Evolutionary conservation across 2,797 vertebrate species (phyloP).

Genomic region (Phataginus tetradactyla): DNA sequence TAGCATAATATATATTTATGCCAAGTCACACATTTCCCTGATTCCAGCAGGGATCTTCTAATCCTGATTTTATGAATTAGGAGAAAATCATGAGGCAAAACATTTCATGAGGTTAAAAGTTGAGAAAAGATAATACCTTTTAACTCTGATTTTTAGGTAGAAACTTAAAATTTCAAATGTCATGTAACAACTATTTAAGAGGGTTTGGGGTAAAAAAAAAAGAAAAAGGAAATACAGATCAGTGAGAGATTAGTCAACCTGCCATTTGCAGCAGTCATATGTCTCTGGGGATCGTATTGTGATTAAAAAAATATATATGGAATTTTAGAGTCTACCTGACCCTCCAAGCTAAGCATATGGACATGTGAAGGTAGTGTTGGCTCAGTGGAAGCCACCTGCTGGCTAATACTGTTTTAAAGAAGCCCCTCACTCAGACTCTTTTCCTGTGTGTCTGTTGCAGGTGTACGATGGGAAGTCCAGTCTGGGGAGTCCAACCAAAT

Average conservation of each 20-base stretch:
- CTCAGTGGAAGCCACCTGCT: background rate
- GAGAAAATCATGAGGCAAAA: conserved; percentile 78
- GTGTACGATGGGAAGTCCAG: conserved; percentile 96
- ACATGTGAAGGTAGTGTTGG: background rate
- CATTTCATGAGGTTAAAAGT: conserved; percentile 79
- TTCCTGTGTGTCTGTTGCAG: conserved; percentile 89
- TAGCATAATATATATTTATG: conserved; percentile 37
- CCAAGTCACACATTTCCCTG: conserved; percentile 74
- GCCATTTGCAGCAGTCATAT: background rate
- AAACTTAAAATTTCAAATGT: conserved; percentile 80
- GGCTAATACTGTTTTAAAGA: background rate
- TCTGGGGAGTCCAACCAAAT: conserved; percentile 97
- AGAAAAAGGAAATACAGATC: background rate
- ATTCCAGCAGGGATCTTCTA: conserved; percentile 72
- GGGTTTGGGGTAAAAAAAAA: background rate
- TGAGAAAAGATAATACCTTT: conserved; percentile 72
- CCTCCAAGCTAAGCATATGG: conserved; percentile 29
- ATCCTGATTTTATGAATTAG: conserved; percentile 80
- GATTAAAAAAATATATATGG: background rate
- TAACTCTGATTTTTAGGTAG: conserved; percentile 83
- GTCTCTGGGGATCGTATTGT: conserved; percentile 18
- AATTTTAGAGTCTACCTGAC: background rate
- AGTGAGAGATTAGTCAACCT: background rate
- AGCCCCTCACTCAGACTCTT: background rate
- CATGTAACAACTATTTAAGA: conserved; percentile 61